Conservation (phyloP, 2,797 vertebrate species). For the Pelodytes ibericus region DNA sequence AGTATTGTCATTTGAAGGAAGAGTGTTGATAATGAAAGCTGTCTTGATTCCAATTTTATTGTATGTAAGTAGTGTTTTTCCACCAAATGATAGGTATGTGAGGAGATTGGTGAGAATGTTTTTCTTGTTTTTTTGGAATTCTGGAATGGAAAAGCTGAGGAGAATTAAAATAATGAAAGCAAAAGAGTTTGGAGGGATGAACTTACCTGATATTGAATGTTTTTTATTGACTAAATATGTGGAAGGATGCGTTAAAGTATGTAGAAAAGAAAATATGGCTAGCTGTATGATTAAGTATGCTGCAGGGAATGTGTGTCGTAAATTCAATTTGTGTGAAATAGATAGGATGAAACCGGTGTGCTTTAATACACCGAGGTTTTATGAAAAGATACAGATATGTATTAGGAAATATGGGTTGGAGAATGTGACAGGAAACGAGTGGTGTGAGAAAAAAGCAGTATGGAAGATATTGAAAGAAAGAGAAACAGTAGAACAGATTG, state of each 20-base stretch:
- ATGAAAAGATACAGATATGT: neutral
- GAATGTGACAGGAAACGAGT: accelerated
- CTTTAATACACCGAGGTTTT: neutral
- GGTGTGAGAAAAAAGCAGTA: neutral
- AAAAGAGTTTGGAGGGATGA: neutral
- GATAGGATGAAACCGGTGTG: neutral
- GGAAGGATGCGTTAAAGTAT: neutral
- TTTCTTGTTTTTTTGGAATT: neutral
- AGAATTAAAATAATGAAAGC: neutral
- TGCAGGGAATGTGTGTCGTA: neutral
- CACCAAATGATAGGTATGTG: neutral
- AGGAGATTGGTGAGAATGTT: neutral
- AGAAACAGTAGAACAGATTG: too few species aligned
- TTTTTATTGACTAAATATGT: neutral
- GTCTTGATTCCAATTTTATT: neutral
- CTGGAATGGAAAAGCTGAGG: neutral
- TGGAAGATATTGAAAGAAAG: too few species aligned
- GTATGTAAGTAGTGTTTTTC: neutral
- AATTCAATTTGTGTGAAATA: neutral
- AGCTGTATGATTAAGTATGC: neutral
- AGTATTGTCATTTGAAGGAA: too few species aligned
- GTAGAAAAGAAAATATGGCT: too few species aligned
- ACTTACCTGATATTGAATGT: neutral
- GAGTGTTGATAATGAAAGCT: neutral
- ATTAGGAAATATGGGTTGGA: neutral